Evolutionary conservation across 2,888 invertebrate species (phyloP).

Genomic region (Acholoe squamosa): DNA sequence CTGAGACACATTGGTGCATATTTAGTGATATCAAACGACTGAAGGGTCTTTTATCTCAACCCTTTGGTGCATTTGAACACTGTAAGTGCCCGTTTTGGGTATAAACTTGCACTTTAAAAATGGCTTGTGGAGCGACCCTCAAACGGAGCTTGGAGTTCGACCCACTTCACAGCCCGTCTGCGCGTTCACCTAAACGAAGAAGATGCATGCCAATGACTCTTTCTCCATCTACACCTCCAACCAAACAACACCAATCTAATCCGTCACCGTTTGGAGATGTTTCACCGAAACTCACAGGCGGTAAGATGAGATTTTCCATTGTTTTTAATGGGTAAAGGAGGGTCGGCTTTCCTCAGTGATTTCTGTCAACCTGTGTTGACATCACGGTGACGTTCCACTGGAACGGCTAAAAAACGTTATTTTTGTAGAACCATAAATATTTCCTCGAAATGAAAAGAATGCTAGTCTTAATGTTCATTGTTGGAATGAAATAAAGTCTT

Average conservation of each 20-base stretch:
- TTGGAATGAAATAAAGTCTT: too few relatives aligned
- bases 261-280: slow-evolving; percentile 92
- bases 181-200: slow-evolving; percentile 92
- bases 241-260: slow-evolving; percentile 85
- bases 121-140: slow-evolving; percentile 96
- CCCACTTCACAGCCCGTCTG: slow-evolving; percentile 89
- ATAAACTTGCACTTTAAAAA: slow-evolving; percentile 81
- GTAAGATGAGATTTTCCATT: slow-evolving; percentile 64
- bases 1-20: background rate
- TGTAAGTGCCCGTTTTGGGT: background rate
- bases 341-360: background rate
- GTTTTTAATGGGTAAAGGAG: background rate
- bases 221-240: slow-evolving; percentile 85
- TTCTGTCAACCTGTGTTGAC: slow-evolving; percentile 23
- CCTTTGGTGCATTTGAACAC: slow-evolving; percentile 19
- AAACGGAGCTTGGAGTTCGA: slow-evolving; percentile 98
- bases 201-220: slow-evolving; percentile 95
- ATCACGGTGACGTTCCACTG: background rate
- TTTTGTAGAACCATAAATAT: background rate
- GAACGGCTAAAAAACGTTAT: background rate
- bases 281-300: slow-evolving; percentile 86
- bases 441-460: too few relatives aligned
- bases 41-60: background rate
- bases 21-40: background rate
- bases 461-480: too few relatives aligned